Evolutionary conservation across 2,888 invertebrate genomes (phyloP), one percentile per base, ranked within the genome.

Genomic region (Phania funesta): DNA sequence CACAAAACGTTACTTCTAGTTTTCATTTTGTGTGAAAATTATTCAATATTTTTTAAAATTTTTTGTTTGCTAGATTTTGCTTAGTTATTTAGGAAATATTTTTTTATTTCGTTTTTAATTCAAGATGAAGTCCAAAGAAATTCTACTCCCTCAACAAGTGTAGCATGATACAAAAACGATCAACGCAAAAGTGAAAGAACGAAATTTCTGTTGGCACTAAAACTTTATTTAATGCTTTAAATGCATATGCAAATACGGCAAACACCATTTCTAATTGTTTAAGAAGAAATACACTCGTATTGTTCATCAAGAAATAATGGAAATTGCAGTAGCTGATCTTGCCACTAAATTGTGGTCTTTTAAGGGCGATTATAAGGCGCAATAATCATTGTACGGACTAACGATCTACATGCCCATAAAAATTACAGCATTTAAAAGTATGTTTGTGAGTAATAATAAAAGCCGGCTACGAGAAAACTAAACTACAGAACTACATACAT

Each of bases 381-480:
- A 54, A n/a, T 22, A 41, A 41, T 62, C n/a, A 26, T 50, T 50
- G n/a, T 7, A 32, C 7, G 20, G 41, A 46, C 64, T 52, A n/a
- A 50, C 22, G 24, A 35, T 24, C 52, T 54, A 11, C 52, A 35
- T 46, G 70, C 26, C 16, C 32, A 81, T 77, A 81, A 67, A 76
- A 60, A 77, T 81, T 81, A 77, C 67, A 7, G 68, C 82, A 74
- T 76, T 81, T 81, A 46, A 29, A 68, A 82, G 64, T 38, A 32
- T 6, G 5, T n/a, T 50, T 46, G 11, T 4, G 16, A 22, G 46
- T 41, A 52, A 52, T 26, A n/a, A 58, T 35, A 58, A 71, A 60
- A 67, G 67, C 7, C 62, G 26, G 68, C 65, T 54, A 29, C 1
- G 50, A 50, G 38, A 67, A 50, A 38, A 18, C 58, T 38, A n/a